Evolutionary conservation across 2,888 invertebrate genomes (phyloP), one percentile per base, ranked within the genome.

Genomic region (Lomographa bimaculata): DNA sequence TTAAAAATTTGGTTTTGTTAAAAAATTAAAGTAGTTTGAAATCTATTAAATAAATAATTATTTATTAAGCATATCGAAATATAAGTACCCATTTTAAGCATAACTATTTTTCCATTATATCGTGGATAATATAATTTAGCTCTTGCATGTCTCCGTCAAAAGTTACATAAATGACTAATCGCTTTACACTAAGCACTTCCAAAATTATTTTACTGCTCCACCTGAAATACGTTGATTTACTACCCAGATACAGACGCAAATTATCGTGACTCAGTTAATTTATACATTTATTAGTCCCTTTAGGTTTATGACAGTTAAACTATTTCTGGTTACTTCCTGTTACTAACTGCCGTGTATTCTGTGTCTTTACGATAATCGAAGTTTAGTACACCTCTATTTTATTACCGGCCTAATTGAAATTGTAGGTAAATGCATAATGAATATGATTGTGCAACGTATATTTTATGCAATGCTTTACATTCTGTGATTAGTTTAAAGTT

Each of bases 231-330:
- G 20, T 34, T 42, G 42, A 52, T 46, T 52, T 52, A 52, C 38
- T 21, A 26, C 36, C 20, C 9, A 46, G 49, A 41, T 49, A 41
- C 21, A 29, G 35, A 20, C 30, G 29, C 30, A 47, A 53, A 53
- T 50, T 38, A 47, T 53, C 46, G 43, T 53, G 47, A 50, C 38
- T 44, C 35, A 28, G 37, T 47, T 42, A 50, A 50, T 50, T 41
- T 41, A 42, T 37, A 44, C 38, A 41, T 52, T 48, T 44, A 44
- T 34, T 38, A 39, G 28, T 38, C 38, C 44, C 44, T 26, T 35
- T 35, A 21, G 34, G 34, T 38, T 44, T 44, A 44, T 38, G 38
- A 44, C 44, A 35, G 38, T 44, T 26, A 44, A 38, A 38, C 44
- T 44, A 44, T 44, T 44, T 44, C 27, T 30, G 44, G 37, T 35